phyloP scores from a whole-genome alignment of 2,888 invertebrate species.

The Theristus sp. region DNA sequence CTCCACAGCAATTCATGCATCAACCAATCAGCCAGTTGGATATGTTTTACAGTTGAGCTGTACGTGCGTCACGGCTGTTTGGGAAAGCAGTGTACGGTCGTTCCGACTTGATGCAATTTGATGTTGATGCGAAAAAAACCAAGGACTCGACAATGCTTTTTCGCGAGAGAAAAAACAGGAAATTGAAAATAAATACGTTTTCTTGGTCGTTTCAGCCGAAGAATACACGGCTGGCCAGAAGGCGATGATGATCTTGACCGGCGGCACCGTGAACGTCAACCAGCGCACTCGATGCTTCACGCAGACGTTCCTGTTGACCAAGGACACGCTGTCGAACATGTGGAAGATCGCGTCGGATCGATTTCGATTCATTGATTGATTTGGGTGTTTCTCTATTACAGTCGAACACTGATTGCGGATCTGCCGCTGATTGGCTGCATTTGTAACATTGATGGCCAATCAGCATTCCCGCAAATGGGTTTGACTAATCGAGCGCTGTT shows the following conservation, averaged over 20 bases:
- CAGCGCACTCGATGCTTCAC: slow-evolving; percentile 17
- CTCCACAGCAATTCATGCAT: no score
- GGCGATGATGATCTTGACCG: slow-evolving; percentile 61
- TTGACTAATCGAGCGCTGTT: no score
- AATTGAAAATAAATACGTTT: slow-evolving; percentile 2
- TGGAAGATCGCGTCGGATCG: slow-evolving; percentile 8
- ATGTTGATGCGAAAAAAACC: no score
- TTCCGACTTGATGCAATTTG: no score
- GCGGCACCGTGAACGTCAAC: slow-evolving; percentile 58
- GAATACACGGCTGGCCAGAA: slow-evolving; percentile 47
- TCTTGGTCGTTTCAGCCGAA: slow-evolving; percentile 40
- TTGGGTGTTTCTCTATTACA: not conserved
- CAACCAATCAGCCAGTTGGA: no score
- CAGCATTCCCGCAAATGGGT: no score
- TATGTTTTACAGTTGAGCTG: no score
- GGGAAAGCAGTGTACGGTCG: no score
- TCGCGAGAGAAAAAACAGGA: no score
- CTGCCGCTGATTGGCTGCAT: not conserved
- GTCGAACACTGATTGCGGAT: not conserved
- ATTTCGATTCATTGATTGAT: slow-evolving; percentile 6
- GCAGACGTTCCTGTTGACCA: slow-evolving; percentile 5
- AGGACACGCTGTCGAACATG: not conserved
- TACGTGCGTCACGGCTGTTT: no score
- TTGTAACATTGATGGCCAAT: no score
- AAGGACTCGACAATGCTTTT: no score